Evolutionary conservation across 2,113 vertebrate species (phyloP).

Genomic region (Pteruthius melanotis): DNA sequence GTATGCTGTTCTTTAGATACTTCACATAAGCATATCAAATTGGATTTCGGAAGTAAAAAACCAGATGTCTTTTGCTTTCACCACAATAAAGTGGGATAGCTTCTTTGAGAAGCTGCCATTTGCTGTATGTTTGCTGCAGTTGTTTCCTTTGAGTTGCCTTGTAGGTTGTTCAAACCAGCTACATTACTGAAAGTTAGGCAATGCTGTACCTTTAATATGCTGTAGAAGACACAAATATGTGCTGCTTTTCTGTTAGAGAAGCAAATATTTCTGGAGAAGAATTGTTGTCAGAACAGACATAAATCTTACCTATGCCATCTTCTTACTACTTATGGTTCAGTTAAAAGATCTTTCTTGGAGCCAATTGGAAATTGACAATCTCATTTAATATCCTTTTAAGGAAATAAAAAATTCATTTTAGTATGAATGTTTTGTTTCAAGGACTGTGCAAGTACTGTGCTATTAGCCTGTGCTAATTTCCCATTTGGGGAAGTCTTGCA

Average conservation of each 20-base stretch:
- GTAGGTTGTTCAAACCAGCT: not conserved
- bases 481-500: not conserved
- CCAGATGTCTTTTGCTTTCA: not conserved
- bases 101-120: not conserved
- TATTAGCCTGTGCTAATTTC: not conserved
- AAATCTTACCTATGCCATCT: not conserved
- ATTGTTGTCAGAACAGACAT: not conserved
- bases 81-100: not conserved
- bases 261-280: not conserved
- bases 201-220: not conserved
- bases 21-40: not conserved
- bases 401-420: not conserved
- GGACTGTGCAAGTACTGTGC: not conserved
- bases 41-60: not conserved
- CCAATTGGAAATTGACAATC: not conserved
- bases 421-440: not conserved
- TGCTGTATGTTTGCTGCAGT: not conserved
- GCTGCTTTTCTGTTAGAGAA: not conserved
- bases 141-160: not conserved
- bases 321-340: not conserved
- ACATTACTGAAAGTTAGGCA: not conserved
- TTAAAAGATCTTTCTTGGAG: not conserved
- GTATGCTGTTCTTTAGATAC: not conserved
- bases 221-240: not conserved
- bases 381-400: not conserved